Percentiles rank a stretch among this genome's conserved stretches.
These are phyloP conservation scores for Bryconaethiops microstoma DNA, from an alignment of 2,797 vertebrate species.

Conservation along the genomic window DNA sequence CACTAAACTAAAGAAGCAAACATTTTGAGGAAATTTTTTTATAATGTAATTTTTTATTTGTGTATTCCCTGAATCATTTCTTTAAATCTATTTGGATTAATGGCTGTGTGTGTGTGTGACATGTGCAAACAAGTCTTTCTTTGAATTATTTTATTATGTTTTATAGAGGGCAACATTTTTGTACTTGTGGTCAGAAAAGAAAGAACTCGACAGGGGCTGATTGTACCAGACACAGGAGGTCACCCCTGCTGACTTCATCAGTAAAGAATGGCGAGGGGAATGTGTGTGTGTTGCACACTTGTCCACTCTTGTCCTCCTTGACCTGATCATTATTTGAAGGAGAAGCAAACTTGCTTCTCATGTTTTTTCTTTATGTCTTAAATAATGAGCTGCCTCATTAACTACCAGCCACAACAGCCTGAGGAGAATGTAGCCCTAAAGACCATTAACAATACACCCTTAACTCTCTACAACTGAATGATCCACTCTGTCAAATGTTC, in stretches of 20 bases:
- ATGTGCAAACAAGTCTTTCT: too few relatives aligned
- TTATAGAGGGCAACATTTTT: conserved; percentile 5
- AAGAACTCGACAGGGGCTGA: conserved; percentile 30
- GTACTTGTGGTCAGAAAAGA: neutral
- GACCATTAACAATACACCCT: conserved; percentile 7
- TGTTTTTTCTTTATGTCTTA: neutral
- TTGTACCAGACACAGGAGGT: conserved; percentile 32
- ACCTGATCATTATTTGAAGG: conserved; percentile 7
- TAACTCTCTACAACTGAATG: conserved; percentile 1
- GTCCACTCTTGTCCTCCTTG: neutral
- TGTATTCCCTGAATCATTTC: too few relatives aligned
- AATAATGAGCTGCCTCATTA: conserved; percentile 4
- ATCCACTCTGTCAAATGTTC: conserved; percentile 20
- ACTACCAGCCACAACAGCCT: too few relatives aligned
- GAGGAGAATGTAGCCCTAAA: neutral
- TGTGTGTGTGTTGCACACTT: neutral
- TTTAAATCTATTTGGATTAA: too few relatives aligned
- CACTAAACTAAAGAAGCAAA: too few relatives aligned
- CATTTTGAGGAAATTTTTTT: too few relatives aligned
- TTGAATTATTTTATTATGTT: too few relatives aligned
- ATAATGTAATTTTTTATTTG: too few relatives aligned
- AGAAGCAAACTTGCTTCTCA: neutral
- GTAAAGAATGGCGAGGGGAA: neutral
- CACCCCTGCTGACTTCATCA: conserved; percentile 39
- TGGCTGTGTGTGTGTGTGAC: neutral